Evolutionary conservation across 2,888 invertebrate genomes (phyloP).

Genomic region (Lymantria dispar): DNA sequence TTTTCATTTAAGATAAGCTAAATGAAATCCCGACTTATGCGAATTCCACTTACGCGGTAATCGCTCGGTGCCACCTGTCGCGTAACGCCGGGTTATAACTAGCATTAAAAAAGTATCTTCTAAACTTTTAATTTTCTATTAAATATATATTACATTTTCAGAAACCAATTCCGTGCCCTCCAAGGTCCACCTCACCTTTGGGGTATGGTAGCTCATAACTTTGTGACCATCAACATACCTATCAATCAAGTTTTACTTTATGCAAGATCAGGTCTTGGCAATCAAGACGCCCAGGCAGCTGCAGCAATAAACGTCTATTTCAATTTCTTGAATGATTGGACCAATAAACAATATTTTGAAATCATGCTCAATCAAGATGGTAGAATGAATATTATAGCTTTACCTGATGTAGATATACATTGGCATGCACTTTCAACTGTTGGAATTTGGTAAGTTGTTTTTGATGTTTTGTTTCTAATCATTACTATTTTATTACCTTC

Average conservation of each 20-base stretch:
- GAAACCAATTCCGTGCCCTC: constrained; percentile 49
- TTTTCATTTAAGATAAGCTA: too few species aligned
- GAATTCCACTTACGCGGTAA: too few species aligned
- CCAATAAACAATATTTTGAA: constrained; percentile 49
- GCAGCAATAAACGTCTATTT: constrained; percentile 55
- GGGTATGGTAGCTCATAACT: constrained; percentile 67
- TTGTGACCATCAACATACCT: constrained; percentile 50
- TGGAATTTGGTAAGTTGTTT: constrained; percentile 64
- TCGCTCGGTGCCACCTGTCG: too few species aligned
- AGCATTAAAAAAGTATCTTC: background rate
- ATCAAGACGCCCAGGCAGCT: constrained; percentile 50
- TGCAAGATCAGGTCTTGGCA: constrained; percentile 43
- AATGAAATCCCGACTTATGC: too few species aligned
- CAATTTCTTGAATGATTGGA: constrained; percentile 57
- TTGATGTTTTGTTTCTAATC: too few species aligned
- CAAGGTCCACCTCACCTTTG: constrained; percentile 54
- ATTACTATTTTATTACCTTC: too few species aligned
- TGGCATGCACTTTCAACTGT: constrained; percentile 65
- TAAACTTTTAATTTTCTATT: background rate
- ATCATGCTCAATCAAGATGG: constrained; percentile 55
- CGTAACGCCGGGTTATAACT: too few species aligned
- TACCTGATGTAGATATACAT: constrained; percentile 59
- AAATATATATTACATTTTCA: constrained; percentile 18
- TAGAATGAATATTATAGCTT: constrained; percentile 53
- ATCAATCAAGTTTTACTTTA: constrained; percentile 46